phyloP scores from a whole-genome alignment of 2,888 invertebrate genomes.

The Thymelicus lineola region DNA sequence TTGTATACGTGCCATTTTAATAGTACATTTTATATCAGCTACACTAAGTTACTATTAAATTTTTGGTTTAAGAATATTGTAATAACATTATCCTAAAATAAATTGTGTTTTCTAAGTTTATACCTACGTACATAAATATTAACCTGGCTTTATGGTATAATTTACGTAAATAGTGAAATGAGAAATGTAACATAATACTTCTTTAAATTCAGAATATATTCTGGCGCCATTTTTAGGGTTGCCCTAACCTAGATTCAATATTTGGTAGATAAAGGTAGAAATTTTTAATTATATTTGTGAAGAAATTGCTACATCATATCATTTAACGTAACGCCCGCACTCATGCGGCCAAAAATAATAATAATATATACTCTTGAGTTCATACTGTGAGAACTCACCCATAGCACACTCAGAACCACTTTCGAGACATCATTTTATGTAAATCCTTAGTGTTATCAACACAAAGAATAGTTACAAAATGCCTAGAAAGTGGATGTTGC shows the following conservation, averaged over 20 bases:
- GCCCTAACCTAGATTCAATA: not conserved
- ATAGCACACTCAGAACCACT: conserved; percentile 42
- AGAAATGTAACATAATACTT: not conserved
- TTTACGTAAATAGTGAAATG: too few species aligned
- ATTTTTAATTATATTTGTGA: not conserved
- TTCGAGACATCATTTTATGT: conserved; percentile 42
- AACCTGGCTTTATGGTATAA: too few species aligned
- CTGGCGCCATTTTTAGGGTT: conserved; percentile 2
- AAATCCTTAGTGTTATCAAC: conserved; percentile 3
- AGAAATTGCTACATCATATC: conserved; percentile 33
- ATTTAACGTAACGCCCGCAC: conserved; percentile 58
- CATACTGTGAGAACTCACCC: conserved; percentile 19
- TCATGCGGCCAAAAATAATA: conserved; percentile 51
- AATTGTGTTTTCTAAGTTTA: not conserved
- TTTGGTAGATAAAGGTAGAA: not conserved
- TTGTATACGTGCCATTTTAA: not conserved
- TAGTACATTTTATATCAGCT: conserved; percentile 1
- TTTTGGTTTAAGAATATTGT: too few species aligned
- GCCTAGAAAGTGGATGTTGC: conserved; percentile 49
- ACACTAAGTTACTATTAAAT: conserved; percentile 9
- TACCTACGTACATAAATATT: not conserved
- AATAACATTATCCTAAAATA: not conserved
- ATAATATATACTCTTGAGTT: conserved; percentile 37
- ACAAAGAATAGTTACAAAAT: conserved; percentile 31
- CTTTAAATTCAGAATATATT: not conserved